Evolutionary conservation across 2,888 invertebrate genomes (phyloP).

Genomic region (Chrysina gloriosa): DNA sequence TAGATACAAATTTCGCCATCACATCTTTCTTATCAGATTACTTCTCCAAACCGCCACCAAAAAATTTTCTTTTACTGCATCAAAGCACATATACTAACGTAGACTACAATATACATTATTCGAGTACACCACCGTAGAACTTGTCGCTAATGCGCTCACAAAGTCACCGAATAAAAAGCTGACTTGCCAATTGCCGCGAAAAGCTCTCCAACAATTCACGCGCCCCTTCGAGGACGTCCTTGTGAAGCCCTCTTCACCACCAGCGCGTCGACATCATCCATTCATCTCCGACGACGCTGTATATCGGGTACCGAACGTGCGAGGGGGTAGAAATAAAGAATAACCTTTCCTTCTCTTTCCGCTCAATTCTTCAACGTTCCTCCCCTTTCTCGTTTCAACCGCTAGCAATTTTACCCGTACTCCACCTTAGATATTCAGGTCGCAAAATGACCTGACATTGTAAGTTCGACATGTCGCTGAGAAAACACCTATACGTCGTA

Average conservation of each 20-base stretch:
- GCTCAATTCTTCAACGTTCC: background rate
- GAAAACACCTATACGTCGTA: constrained; percentile 38
- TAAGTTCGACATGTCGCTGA: constrained; percentile 31
- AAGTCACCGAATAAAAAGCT: constrained; percentile 51
- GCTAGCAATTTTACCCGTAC: background rate
- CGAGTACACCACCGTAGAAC: background rate
- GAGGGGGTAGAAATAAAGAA: background rate
- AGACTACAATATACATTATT: background rate
- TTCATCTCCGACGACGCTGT: background rate
- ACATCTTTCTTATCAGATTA: too few relatives aligned
- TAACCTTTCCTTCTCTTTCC: background rate
- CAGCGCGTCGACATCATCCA: constrained; percentile 4
- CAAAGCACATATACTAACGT: too few relatives aligned
- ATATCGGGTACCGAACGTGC: too few relatives aligned
- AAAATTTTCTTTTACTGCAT: too few relatives aligned
- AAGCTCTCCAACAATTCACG: constrained; percentile 53
- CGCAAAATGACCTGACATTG: constrained; percentile 10
- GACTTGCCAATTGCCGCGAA: constrained; percentile 54
- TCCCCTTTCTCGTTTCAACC: constrained; percentile 7
- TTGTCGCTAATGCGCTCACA: constrained; percentile 16
- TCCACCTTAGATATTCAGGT: background rate
- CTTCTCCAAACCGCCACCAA: too few relatives aligned
- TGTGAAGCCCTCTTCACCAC: constrained; percentile 45
- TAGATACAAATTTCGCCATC: too few relatives aligned
- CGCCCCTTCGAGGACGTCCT: constrained; percentile 55